Evolutionary conservation across 2,888 invertebrate species (phyloP), one percentile per base, ranked within the genome.

Genomic region (Platycheirus rosarum): DNA sequence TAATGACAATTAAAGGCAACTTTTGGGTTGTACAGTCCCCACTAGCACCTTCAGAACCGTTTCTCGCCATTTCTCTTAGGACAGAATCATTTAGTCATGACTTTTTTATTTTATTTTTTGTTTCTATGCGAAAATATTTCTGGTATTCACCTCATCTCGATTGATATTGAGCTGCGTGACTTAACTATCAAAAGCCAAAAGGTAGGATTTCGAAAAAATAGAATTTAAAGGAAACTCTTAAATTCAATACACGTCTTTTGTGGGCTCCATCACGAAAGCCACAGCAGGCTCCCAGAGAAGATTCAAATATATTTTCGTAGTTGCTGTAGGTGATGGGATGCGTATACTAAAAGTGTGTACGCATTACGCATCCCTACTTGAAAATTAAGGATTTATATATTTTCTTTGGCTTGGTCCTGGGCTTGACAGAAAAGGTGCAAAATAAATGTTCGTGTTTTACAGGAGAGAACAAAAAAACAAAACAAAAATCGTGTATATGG

Each of bases 141-240:
- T 46, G 26, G 66, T 66, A 77, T 82, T 77, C 62, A 82, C 82
- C 82, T 82, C 77, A 82, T 82, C 77, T 77, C 77, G 71, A 82
- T 82, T 82, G 82, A 77, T 77, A 82, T 82, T 82, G 77, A 62
- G 62, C 48, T 77, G 55, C 82, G 82, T 82, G 82, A 82, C 82
- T 77, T 73, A 82, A 82, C 76, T 82, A 76, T 76, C 62, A 77
- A 82, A 63, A 57, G 37, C 35, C 42, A 63, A 62, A 48, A 37
- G 48, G 46, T 35, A 26, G 13, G 37, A 35, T 32, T 60, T 26
- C 23, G 8, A 37, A 13, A 4, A 40, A 29, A 14, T 6, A 13
- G 35, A 23, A 9, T 57, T 80, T 65, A 75, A 75, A 62, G 60
- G 53, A 16, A 46, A 49, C 51, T 82, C 55, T 42, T 77, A 57